Percentiles rank a stretch among this genome's conserved stretches.
Evolutionary conservation across 2,797 vertebrate genomes (phyloP).

Genomic region (Odontamblyopus rebecca): DNA sequence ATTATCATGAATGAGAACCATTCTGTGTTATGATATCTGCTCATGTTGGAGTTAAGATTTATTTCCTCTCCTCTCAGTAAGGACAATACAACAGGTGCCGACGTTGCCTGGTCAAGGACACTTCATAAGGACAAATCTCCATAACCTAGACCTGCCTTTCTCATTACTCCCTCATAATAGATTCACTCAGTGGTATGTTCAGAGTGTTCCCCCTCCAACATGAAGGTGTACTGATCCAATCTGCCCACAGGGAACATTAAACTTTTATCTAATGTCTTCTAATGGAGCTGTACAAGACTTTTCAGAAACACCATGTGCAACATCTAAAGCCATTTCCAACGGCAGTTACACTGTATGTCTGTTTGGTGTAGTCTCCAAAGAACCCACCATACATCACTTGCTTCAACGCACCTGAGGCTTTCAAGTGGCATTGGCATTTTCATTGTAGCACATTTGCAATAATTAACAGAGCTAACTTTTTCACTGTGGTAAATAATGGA

Average conservation of each 20-base stretch:
- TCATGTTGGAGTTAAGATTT: constrained; percentile 35
- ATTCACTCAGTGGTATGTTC: constrained; percentile 29
- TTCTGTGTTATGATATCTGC: constrained; percentile 32
- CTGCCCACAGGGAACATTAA: constrained; percentile 58
- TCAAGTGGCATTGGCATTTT: constrained; percentile 57
- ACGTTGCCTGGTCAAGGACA: constrained; percentile 31
- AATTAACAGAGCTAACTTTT: constrained; percentile 70
- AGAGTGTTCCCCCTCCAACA: constrained; percentile 30
- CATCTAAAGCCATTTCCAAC: constrained; percentile 33
- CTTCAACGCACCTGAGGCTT: constrained; percentile 42
- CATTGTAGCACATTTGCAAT: constrained; percentile 64
- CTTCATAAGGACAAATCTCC: constrained; percentile 26
- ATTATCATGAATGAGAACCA: constrained; percentile 36
- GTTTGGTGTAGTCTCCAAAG: constrained; percentile 29
- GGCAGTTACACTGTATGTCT: constrained; percentile 22
- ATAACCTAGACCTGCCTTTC: constrained; percentile 16
- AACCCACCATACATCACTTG: constrained; percentile 43
- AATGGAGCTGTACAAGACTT: constrained; percentile 48
- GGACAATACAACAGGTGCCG: constrained; percentile 10
- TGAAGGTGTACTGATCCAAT: constrained; percentile 54
- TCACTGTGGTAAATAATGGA: constrained; percentile 71
- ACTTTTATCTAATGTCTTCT: constrained; percentile 58
- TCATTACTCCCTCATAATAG: constrained; percentile 25
- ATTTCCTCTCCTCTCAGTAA: constrained; percentile 23
- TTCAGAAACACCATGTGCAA: constrained; percentile 27